Conservation (phyloP, 2,113 vertebrate genomes). For the Corythornis cristatus region DNA sequence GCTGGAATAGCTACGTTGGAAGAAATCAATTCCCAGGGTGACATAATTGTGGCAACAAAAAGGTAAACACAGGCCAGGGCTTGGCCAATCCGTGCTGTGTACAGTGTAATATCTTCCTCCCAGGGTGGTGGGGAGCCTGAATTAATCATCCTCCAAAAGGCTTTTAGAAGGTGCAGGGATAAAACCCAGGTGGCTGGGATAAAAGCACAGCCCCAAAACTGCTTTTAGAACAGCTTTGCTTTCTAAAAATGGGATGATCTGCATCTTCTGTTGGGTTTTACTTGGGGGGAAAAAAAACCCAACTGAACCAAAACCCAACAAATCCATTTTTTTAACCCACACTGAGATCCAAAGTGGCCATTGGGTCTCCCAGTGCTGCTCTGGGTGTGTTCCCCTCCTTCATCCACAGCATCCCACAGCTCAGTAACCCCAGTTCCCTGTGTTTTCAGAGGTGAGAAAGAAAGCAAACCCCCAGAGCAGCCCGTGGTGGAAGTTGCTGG, state of each 20-base stretch:
- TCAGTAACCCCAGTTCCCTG: background rate
- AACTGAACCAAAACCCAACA: background rate
- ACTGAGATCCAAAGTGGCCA: background rate
- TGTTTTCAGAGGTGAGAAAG: background rate
- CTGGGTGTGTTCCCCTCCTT: background rate
- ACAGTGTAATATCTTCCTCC: background rate
- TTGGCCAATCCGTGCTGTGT: background rate
- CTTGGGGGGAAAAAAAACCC: background rate
- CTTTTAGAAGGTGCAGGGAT: slow-evolving; percentile 2
- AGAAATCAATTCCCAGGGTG: background rate
- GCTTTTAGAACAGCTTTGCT: background rate
- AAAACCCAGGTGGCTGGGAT: slow-evolving; percentile 5
- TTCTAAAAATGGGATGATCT: background rate
- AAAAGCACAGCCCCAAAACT: slow-evolving; percentile 10
- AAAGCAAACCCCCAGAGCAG: background rate
- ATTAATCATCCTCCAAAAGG: slow-evolving; percentile 33
- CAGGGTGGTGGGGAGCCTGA: background rate
- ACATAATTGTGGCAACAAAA: slow-evolving; percentile 30
- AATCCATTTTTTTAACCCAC: background rate
- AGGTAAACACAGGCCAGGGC: background rate
- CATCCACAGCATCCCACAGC: background rate
- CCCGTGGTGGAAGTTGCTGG: background rate
- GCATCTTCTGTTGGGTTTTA: background rate
- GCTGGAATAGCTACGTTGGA: background rate
- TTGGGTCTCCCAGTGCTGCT: background rate